Percentiles rank a stretch among this genome's conserved stretches.
Conservation (phyloP, 2,797 vertebrate genomes). For the Eurystomus glaucurus region DNA sequence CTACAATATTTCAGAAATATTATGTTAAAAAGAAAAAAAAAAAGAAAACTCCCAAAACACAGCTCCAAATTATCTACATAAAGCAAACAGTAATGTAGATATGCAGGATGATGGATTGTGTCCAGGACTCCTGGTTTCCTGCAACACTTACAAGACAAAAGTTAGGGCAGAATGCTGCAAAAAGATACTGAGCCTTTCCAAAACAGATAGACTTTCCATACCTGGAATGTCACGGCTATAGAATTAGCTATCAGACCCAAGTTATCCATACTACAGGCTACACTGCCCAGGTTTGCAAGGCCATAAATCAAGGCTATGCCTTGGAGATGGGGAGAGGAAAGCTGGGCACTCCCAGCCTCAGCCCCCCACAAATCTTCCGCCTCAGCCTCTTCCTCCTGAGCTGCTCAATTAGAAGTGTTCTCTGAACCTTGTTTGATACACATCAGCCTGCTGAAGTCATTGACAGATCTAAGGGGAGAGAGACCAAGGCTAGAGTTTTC, state of each 20-base stretch:
- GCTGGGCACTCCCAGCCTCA: background rate
- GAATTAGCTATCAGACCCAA: background rate
- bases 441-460: background rate
- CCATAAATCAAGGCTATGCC: constrained; percentile 28
- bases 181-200: background rate
- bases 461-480: background rate
- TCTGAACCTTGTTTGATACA: fast-evolving
- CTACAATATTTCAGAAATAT: background rate
- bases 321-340: background rate
- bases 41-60: background rate
- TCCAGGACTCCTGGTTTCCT: constrained; percentile 47
- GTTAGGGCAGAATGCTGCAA: background rate
- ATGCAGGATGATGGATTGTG: background rate
- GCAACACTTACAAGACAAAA: background rate
- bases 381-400: background rate
- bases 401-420: background rate
- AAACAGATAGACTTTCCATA: background rate
- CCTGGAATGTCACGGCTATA: background rate
- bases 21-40: background rate
- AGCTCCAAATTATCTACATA: constrained; percentile 3
- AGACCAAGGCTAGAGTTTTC: background rate
- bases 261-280: background rate
- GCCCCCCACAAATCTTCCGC: too few relatives aligned
- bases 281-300: background rate
- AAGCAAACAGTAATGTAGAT: constrained; percentile 51